Evolutionary conservation across 2,888 invertebrate genomes (phyloP).

Genomic region (Lasioglossum marginatum): DNA sequence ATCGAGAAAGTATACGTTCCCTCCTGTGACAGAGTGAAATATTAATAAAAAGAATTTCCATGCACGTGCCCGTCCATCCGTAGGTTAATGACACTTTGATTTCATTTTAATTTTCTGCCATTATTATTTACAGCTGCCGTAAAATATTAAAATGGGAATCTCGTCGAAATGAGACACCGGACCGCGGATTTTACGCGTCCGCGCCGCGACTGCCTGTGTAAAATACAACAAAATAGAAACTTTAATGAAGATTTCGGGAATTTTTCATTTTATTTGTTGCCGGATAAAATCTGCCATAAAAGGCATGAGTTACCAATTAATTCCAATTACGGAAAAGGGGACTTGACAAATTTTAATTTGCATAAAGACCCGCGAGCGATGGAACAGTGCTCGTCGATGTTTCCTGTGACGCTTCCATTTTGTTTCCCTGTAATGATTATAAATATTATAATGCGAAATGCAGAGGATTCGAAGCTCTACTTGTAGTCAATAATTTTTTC

Average conservation of each 20-base stretch:
- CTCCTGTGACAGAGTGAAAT: not conserved
- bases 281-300: not conserved
- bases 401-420: not conserved
- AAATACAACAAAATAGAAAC: slow-evolving; percentile 4
- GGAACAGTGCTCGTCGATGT: not conserved
- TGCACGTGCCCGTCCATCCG: not conserved
- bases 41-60: not conserved
- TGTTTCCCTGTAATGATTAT: not conserved
- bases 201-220: not conserved
- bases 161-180: not conserved
- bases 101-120: slow-evolving; percentile 9
- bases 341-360: slow-evolving; percentile 3
- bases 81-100: slow-evolving; percentile 4
- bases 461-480: not conserved
- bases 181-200: not conserved
- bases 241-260: not conserved
- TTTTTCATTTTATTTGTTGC: slow-evolving; percentile 1
- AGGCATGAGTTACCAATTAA: slow-evolving; percentile 2
- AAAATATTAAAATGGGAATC: slow-evolving; percentile 3
- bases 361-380: not conserved
- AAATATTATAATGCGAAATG: not conserved
- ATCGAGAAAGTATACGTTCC: not conserved
- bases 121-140: slow-evolving; percentile 7
- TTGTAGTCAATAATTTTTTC: not conserved
- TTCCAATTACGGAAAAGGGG: not conserved